These are phyloP conservation scores for Aquatica leii DNA, from an alignment of 2,888 invertebrate genomes.

Conservation along the genomic window DNA sequence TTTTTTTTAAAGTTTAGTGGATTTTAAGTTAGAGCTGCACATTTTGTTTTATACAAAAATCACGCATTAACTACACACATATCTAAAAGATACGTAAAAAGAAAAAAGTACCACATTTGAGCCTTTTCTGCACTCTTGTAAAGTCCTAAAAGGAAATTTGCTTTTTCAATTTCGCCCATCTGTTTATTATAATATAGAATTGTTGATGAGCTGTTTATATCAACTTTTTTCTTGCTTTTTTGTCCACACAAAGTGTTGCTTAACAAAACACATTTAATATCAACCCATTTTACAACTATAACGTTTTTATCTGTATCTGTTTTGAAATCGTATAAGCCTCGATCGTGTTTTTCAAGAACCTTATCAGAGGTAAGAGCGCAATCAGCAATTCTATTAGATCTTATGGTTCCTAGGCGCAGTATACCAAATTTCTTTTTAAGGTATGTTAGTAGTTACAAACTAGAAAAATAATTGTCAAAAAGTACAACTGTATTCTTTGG, in stretches of 20 bases:
- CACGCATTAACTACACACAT: constrained; percentile 11
- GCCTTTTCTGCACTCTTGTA: constrained; percentile 6
- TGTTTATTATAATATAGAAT: constrained; percentile 13
- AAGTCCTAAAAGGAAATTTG: constrained; percentile 4
- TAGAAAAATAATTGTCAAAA: no score
- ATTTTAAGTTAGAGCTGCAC: no score
- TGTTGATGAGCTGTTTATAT: not conserved
- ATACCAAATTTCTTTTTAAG: no score
- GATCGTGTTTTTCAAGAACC: not conserved
- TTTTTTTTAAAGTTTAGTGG: no score
- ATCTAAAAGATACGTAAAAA: constrained; percentile 19
- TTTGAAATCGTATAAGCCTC: constrained; percentile 4
- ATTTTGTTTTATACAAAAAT: no score
- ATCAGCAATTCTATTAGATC: constrained; percentile 14
- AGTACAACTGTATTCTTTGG: no score
- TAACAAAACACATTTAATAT: constrained; percentile 10
- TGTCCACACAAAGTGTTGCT: not conserved
- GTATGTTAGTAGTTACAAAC: no score
- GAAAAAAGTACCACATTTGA: constrained; percentile 11
- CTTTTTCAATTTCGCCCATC: constrained; percentile 5
- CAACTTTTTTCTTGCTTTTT: not conserved
- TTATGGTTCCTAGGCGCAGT: no score
- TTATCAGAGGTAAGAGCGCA: not conserved
- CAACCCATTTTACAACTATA: constrained; percentile 8
- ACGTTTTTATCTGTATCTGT: constrained; percentile 2